Percentiles rank a stretch among this genome's conserved stretches.
Conservation (phyloP, 1,140 invertebrate species). For the Colletes latitarsis region DNA sequence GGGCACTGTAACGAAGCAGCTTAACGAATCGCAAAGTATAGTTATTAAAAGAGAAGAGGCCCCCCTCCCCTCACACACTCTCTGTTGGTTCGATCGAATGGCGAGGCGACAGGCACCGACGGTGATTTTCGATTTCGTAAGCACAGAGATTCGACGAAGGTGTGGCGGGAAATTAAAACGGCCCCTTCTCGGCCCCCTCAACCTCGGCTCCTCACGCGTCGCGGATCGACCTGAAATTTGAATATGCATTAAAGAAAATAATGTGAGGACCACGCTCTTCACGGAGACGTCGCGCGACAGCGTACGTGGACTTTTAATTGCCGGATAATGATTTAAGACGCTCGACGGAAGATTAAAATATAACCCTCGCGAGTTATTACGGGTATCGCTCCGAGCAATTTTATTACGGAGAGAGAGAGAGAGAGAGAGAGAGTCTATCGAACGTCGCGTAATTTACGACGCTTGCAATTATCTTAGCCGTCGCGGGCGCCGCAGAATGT, state of each 20-base stretch:
- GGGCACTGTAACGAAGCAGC: conserved; percentile 52
- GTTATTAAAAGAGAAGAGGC: conserved; percentile 48
- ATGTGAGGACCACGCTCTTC: too few species aligned
- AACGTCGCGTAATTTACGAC: conserved; percentile 19
- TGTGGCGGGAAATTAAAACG: conserved; percentile 36
- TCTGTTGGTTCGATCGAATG: background rate
- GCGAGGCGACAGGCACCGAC: conserved; percentile 2
- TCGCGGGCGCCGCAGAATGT: background rate
- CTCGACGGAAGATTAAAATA: conserved; percentile 37
- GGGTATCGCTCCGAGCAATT: conserved; percentile 2
- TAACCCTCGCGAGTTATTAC: conserved; percentile 41
- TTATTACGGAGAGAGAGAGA: background rate
- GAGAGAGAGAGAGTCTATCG: conserved; percentile 19
- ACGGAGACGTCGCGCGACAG: conserved; percentile 2
- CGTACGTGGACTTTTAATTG: conserved; percentile 43
- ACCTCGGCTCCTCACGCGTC: too few species aligned
- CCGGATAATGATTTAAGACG: conserved; percentile 44
- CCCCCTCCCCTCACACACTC: background rate
- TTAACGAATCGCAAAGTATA: conserved; percentile 58
- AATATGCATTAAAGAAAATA: conserved; percentile 28
- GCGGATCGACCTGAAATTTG: conserved; percentile 26
- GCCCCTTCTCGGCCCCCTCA: too few species aligned
- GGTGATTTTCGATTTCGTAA: conserved; percentile 55
- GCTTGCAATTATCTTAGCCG: background rate
- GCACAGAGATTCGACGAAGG: conserved; percentile 24